phyloP scores from a whole-genome alignment of 2,113 vertebrate genomes.

The Rhizomys pruinosus region DNA sequence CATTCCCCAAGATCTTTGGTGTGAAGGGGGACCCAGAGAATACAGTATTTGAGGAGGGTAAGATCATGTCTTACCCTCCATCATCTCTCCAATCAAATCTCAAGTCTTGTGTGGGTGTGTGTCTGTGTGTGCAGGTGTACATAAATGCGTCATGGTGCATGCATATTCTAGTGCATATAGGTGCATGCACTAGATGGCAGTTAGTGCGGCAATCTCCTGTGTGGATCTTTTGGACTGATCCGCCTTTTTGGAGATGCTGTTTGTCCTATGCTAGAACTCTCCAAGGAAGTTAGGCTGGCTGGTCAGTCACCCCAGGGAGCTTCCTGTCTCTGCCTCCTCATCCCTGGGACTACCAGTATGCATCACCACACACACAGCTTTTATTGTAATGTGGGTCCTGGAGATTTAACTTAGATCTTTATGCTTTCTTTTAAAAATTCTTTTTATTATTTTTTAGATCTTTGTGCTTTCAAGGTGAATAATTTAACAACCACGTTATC shows the following conservation, averaged over 20 bases:
- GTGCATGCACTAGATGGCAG: too few relatives aligned
- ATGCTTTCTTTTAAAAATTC: too few relatives aligned
- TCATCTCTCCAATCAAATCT: background rate
- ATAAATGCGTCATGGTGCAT: background rate
- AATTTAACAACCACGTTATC: too few relatives aligned
- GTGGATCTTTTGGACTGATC: background rate
- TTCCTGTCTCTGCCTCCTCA: background rate
- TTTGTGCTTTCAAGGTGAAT: background rate
- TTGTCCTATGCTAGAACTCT: background rate
- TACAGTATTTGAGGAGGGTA: too few relatives aligned
- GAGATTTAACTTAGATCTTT: background rate
- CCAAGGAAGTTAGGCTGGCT: too few relatives aligned
- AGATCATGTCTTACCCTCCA: background rate
- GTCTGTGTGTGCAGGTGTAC: background rate
- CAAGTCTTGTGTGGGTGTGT: background rate
- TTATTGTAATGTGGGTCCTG: background rate
- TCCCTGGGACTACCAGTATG: background rate
- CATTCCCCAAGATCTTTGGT: background rate
- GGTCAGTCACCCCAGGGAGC: background rate
- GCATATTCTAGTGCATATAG: too few relatives aligned
- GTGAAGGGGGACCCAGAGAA: background rate
- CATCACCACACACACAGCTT: background rate
- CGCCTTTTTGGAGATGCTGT: background rate
- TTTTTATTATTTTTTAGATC: too few relatives aligned
- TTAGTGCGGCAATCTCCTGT: background rate